Evolutionary conservation across 2,113 vertebrate species (phyloP), one percentile per base, ranked within the genome.

Genomic region (Hiodon tergisus): DNA sequence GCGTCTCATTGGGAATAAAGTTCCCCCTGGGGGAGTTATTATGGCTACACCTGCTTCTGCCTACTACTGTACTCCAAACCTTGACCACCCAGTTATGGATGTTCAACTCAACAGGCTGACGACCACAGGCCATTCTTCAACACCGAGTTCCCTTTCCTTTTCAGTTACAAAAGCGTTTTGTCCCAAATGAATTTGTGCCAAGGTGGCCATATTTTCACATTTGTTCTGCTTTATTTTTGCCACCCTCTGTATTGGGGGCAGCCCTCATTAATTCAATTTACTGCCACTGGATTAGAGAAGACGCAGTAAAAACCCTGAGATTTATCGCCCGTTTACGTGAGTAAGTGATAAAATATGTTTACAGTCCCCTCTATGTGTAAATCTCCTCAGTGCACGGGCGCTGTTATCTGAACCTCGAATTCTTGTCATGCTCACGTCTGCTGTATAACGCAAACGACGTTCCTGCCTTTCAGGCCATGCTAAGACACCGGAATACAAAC

Each of bases 341-440:
- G 69, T 55, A 70, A 55, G 69, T 55, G 69, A 54, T 70, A 54
- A 55, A 70, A 57, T 55, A 55, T 70, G 69, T 70, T 70, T 70
- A 31, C 67, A 52, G 67, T 69, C 67, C 67, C 51, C 67, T 53
- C 67, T 47, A 17, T 10, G 13, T 17, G 52, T 70, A 54, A 70
- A 70, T 70, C 69, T 69, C 51, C 5, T 54, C 69, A 31, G 31
- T 31, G 31, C 46, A 48, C 3, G 14, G n/a, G 11, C n/a, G 52
- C 50, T 31, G 52, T 55, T 52, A 54, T 55, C 59, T 4, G 5
- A 55, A 10, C 6, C 54, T 47, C 50, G 17, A 60, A 71, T 71
- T 58, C 69, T 54, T 59, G 55, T 71, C 69, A 71, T 48, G 69
- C 13, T 31, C 69, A 0, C 17, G 48, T 46, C 54, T 47, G 5